Evolutionary conservation across 2,888 invertebrate genomes (phyloP).

Genomic region (Steromphala cineraria): DNA sequence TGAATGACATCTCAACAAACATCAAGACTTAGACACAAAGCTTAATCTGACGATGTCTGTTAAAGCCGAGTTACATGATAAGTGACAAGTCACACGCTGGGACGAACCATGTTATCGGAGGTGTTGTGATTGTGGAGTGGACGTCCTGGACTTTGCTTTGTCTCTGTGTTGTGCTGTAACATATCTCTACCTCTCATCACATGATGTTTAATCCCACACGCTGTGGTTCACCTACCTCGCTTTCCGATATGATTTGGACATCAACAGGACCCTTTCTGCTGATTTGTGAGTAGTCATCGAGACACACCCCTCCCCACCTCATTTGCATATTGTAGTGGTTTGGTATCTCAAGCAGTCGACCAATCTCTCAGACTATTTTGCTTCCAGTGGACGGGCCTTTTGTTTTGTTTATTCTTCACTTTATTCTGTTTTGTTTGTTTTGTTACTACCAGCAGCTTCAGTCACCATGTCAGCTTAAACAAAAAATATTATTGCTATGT

Average conservation of each 20-base stretch:
- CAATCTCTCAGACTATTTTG: background rate
- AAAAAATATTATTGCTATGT: background rate
- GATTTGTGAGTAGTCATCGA: background rate
- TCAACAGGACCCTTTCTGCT: slow-evolving; percentile 6
- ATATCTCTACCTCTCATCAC: background rate
- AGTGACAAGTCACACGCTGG: too few relatives aligned
- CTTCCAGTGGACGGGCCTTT: background rate
- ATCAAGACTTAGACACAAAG: too few relatives aligned
- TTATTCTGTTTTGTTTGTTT: background rate
- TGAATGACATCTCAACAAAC: too few relatives aligned
- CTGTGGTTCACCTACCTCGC: background rate
- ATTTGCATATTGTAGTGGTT: background rate
- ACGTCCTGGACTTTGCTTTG: background rate
- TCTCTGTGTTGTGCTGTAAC: background rate
- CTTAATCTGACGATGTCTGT: too few relatives aligned
- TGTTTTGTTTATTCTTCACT: slow-evolving; percentile 4
- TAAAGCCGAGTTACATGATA: too few relatives aligned
- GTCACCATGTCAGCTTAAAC: background rate
- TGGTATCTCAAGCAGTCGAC: slow-evolving; percentile 13
- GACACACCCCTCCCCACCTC: background rate
- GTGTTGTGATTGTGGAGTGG: too few relatives aligned
- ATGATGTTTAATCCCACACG: slow-evolving; percentile 13
- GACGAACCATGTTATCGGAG: too few relatives aligned
- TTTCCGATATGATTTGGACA: slow-evolving; percentile 8
- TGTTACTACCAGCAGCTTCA: slow-evolving; percentile 15